Evolutionary conservation across 2,797 vertebrate genomes (phyloP).

Genomic region (Bradypodion pumilum): DNA sequence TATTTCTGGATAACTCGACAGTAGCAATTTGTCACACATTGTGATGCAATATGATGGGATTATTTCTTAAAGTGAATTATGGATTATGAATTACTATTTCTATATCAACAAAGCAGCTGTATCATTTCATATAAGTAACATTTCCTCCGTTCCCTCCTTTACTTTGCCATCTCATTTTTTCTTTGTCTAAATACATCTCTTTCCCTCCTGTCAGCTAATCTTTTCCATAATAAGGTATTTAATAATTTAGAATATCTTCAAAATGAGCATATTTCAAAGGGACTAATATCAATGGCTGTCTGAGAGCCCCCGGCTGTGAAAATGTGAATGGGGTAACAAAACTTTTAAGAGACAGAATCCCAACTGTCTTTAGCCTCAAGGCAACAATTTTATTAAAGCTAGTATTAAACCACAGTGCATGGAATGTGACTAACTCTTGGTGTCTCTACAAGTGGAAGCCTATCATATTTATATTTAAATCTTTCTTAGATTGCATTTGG

Average conservation of each 20-base stretch:
- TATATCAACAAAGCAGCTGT: constrained; percentile 68
- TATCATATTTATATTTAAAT: constrained; percentile 80
- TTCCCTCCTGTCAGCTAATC: constrained; percentile 62
- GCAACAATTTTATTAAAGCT: constrained; percentile 80
- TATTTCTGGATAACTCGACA: constrained; percentile 57
- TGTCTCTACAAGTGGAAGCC: constrained; percentile 72
- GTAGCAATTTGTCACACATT: constrained; percentile 62
- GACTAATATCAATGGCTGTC: constrained; percentile 62
- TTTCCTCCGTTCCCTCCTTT: constrained; percentile 69
- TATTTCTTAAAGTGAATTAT: constrained; percentile 71
- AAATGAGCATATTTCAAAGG: constrained; percentile 76
- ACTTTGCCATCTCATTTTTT: constrained; percentile 64
- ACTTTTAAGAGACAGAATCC: constrained; percentile 70
- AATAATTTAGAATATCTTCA: constrained; percentile 74
- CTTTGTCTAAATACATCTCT: constrained; percentile 65
- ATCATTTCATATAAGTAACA: constrained; percentile 71
- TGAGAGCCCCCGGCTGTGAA: constrained; percentile 62
- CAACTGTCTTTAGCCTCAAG: constrained; percentile 73
- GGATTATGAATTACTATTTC: constrained; percentile 69
- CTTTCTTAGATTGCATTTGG: constrained; percentile 74
- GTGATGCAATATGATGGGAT: constrained; percentile 70
- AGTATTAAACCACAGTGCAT: constrained; percentile 77
- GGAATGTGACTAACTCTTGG: constrained; percentile 79
- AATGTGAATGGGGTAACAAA: constrained; percentile 69
- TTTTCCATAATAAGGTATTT: constrained; percentile 75